Base-by-base conservation (phyloP, 2,113 vertebrate genomes). In the Lophochroa leadbeateri region DNA sequence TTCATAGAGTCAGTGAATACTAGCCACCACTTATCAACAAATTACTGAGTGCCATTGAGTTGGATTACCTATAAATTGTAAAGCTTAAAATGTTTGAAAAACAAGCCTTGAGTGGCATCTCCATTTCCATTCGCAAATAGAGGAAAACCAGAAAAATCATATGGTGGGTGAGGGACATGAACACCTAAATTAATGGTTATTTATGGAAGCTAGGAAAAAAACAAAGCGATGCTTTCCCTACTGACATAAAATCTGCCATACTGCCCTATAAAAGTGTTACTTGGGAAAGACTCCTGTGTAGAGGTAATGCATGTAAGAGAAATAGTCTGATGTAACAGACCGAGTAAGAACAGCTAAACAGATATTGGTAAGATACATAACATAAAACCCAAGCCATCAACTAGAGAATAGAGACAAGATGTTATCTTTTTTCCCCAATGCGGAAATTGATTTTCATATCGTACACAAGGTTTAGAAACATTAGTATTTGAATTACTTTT, bases 171-270 rank as follows among this genome's bases (percentile, higher is more conserved):
- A 84, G 27, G 13, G 28, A 39, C 10, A 14, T 24, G 43, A 84
- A 57, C 17, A 41, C 14, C 29, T 44, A 33, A 74, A 39, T 37
- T 11, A 50, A 44, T 61, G 21, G 17, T 79, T 70, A 27, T 64
- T 82, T 83, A 46, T 70, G 55, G 46, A 76, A 86, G 25, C 6
- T 43, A 33, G 46, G 46, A n/a, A 63, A 29, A 53, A 76, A 67
- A 1, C 6, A 21, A 64, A 53, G 21, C 6, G 46, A 49, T 0
- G 1, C 37, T 68, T 84, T 67, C 16, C 8, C 65, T 60, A 7
- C 16, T 61, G 21, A 76, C 41, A 25, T 71, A 46, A 84, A 67
- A 57, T 68, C 19, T 82, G 24, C n/a, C 14, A n/a, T 55, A 31
- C 31, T 70, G 46, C 16, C 28, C 25, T 3, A 5, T 52, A 6